phyloP scores from a whole-genome alignment of 2,113 vertebrate species.

The Acanthochromis polyacanthus region DNA sequence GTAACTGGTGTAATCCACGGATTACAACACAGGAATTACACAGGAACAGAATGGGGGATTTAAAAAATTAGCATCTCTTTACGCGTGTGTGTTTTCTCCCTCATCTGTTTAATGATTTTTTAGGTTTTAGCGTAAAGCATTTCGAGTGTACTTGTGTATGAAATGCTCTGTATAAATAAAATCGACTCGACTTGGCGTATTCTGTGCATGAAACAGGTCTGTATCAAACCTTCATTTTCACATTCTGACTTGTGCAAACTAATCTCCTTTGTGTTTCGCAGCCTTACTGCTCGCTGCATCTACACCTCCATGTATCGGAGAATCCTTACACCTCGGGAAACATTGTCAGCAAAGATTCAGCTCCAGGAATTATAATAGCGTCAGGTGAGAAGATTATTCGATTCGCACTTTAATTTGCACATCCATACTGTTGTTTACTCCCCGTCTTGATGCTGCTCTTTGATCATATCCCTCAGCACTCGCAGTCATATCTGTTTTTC shows the following conservation, averaged over 20 bases:
- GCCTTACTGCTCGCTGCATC: slow-evolving; percentile 94
- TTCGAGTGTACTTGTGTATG: too few species aligned
- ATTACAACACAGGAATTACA: too few species aligned
- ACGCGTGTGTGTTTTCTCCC: not conserved
- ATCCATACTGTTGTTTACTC: slow-evolving; percentile 41
- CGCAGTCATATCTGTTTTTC: slow-evolving; percentile 5
- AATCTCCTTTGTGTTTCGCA: slow-evolving; percentile 70
- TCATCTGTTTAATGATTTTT: too few species aligned
- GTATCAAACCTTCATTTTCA: slow-evolving; percentile 5
- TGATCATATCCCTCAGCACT: slow-evolving; percentile 11
- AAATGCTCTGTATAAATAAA: too few species aligned
- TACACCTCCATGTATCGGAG: slow-evolving; percentile 94
- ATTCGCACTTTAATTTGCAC: slow-evolving; percentile 34
- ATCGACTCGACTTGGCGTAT: too few species aligned
- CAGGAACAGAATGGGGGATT: too few species aligned
- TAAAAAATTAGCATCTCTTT: not conserved
- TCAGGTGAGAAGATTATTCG: slow-evolving; percentile 86
- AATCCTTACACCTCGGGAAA: slow-evolving; percentile 96
- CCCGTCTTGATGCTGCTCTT: slow-evolving; percentile 10
- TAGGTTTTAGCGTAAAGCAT: too few species aligned
- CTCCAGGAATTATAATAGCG: slow-evolving; percentile 94
- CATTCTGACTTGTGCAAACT: slow-evolving; percentile 10
- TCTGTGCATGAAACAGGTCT: not conserved
- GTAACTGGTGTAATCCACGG: too few species aligned
- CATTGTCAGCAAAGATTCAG: slow-evolving; percentile 93